A percentile compares a stretch with the other conserved stretches of the same genome.
Evolutionary conservation across 2,113 vertebrate species (phyloP).

Genomic region (Forbesichthys papilliferus): DNA sequence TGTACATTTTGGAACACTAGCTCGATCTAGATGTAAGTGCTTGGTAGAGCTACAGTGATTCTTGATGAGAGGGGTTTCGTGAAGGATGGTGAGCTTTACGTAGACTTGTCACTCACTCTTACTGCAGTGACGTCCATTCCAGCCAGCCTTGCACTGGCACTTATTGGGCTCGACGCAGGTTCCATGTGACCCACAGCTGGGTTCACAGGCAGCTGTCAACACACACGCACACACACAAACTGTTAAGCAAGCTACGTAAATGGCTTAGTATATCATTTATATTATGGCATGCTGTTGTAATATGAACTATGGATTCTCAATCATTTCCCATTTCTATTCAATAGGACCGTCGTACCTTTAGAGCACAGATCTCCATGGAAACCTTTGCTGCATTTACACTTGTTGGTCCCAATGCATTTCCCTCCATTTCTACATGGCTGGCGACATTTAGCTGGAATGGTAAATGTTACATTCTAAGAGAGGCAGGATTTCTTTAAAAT

Average conservation of each 20-base stretch:
- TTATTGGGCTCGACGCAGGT: constrained; percentile 84
- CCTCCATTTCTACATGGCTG: constrained; percentile 87
- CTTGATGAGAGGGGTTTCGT: neutral
- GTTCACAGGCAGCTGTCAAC: constrained; percentile 84
- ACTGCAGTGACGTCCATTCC: constrained; percentile 87
- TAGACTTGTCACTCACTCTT: constrained; percentile 81
- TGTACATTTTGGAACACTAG: too few relatives aligned
- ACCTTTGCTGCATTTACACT: constrained; percentile 89
- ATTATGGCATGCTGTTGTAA: neutral
- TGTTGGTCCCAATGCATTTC: constrained; percentile 88
- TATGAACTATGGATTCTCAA: neutral
- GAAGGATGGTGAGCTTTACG: neutral
- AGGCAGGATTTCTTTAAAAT: neutral
- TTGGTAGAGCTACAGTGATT: neutral
- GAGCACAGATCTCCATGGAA: constrained; percentile 89
- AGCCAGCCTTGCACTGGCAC: constrained; percentile 86
- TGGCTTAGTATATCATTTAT: neutral
- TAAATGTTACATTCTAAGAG: neutral
- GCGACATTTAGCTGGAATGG: constrained; percentile 82
- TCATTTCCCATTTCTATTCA: neutral
- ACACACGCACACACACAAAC: constrained; percentile 30
- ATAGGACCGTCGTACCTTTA: constrained; percentile 78
- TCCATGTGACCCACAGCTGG: constrained; percentile 81
- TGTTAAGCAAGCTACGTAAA: constrained; percentile 12
- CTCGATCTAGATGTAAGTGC: too few relatives aligned